Evolutionary conservation across 2,888 invertebrate genomes (phyloP).

Genomic region (Lithophane semibrunnea): DNA sequence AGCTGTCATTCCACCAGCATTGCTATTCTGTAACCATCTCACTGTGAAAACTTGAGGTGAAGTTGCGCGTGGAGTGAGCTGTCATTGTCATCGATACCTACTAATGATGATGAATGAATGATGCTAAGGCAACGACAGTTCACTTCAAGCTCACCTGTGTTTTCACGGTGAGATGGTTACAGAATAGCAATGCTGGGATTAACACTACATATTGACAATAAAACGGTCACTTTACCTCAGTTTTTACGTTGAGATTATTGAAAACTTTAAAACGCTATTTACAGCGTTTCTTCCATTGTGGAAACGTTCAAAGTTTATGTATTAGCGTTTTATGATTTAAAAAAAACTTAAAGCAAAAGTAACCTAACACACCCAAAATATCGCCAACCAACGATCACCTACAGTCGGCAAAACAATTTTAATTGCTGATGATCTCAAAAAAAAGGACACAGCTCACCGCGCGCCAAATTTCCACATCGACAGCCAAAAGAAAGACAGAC

Average conservation of each 20-base stretch:
- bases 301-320: neutral
- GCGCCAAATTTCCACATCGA: slow-evolving; percentile 66
- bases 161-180: too few relatives aligned
- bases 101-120: too few relatives aligned
- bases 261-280: neutral
- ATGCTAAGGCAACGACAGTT: too few relatives aligned
- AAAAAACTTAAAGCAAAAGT: neutral
- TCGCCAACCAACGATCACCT: slow-evolving; percentile 30
- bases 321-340: neutral
- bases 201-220: too few relatives aligned
- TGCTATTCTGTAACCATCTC: too few relatives aligned
- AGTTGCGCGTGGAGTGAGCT: too few relatives aligned
- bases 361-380: neutral
- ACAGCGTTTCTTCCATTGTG: neutral
- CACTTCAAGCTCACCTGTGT: too few relatives aligned
- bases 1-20: neutral
- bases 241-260: neutral
- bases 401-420: slow-evolving; percentile 60
- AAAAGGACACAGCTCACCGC: slow-evolving; percentile 49
- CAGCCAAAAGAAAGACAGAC: slow-evolving; percentile 71
- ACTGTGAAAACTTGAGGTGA: too few relatives aligned
- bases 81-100: too few relatives aligned
- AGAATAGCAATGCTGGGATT: too few relatives aligned
- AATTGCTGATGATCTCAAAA: slow-evolving; percentile 60
- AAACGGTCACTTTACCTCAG: neutral